Base-by-base conservation (phyloP, 2,797 vertebrate species). In the Cetoscarus ocellatus region DNA sequence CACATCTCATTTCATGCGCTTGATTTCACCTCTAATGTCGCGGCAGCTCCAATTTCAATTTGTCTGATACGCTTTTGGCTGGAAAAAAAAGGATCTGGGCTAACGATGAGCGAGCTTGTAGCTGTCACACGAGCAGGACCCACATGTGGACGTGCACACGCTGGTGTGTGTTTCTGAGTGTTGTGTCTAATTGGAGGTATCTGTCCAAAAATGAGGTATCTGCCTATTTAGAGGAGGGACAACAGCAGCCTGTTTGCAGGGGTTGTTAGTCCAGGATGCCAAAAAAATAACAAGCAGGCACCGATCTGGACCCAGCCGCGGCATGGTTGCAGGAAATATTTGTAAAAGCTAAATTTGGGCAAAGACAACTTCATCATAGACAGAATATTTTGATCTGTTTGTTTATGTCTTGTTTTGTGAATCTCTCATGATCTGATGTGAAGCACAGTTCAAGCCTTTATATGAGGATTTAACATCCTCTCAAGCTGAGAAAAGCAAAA, bases 1-100 rank as follows among this genome's bases (percentile, higher is more conserved):
- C 81, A 73, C 51, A 53, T 82, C 67, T 79, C 80, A 80, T 87
- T 74, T 73, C 67, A 58, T 55, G 61, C 42, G 61, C 61, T 72
- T 83, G 78, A 74, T 82, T 86, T 84, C 78, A 76, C 78, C 67
- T 53, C 57, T 77, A 78, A 84, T 81, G 79, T 68, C 48, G 36
- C 17, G 36, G 61, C 63, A 61, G 65, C 64, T 74, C 55, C 61
- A 48, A 34, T 83, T 82, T 84, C 61, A 69, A 75, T 83, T 64
- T 57, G 67, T 45, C 47, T 34, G 49, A 73, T 76, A 42, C 15
- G 49, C 56, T 43, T 34, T 34, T 51, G 34, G 72, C 57, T 42
- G 62, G 42, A 40, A 65, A 58, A 75, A 27, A 27, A 27, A 27
- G 27, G 27, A 18, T 47, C 79, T 55, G 61, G 65, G 79, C 69